A percentile compares a stretch with the other conserved stretches of the same genome.
phyloP scores from a whole-genome alignment of 2,113 vertebrate species.

The Gorsachius goisagi region DNA sequence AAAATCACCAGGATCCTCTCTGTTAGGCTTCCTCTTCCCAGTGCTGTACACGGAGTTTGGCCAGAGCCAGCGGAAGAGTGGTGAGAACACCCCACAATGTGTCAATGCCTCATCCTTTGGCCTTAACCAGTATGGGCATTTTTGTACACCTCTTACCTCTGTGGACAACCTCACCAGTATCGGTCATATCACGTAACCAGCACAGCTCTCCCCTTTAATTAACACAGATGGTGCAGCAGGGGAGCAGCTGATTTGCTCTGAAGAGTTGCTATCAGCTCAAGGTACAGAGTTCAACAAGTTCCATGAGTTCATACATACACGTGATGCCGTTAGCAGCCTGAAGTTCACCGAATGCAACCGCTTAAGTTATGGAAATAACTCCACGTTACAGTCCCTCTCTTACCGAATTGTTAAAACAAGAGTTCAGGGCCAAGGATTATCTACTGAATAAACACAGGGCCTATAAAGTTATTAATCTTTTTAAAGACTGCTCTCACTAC shows the following conservation, averaged over 20 bases:
- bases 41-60: rapidly evolving
- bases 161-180: not conserved
- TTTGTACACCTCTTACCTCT: not conserved
- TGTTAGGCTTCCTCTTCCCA: not conserved
- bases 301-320: not conserved
- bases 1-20: not conserved
- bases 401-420: not conserved
- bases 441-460: constrained; percentile 11
- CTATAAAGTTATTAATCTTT: not conserved
- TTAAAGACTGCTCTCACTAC: not conserved
- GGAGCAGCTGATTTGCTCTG: not conserved
- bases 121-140: not conserved
- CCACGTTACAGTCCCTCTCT: not conserved
- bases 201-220: not conserved
- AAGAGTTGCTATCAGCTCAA: not conserved
- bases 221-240: not conserved
- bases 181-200: not conserved
- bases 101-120: not conserved
- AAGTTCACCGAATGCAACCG: not conserved
- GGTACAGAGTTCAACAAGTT: not conserved
- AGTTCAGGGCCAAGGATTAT: not conserved
- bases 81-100: not conserved
- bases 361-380: not conserved
- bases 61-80: not conserved
- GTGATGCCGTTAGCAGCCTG: not conserved